Evolutionary conservation across 30 jellyfish, hydroid and myxozoan genomes (phyloP).

Genomic region (Aurelia sp.): DNA sequence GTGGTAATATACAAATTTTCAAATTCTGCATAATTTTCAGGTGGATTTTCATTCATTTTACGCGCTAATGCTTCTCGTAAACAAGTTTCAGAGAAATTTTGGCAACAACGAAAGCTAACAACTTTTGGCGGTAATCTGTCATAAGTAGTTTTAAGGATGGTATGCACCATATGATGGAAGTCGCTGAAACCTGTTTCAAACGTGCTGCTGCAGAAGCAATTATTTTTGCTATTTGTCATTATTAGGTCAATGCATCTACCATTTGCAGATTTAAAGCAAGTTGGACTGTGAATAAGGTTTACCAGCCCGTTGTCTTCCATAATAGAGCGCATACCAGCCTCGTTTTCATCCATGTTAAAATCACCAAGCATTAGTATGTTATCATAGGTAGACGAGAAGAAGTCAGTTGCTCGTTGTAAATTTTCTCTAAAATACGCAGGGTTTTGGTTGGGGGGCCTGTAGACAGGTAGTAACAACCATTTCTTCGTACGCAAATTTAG

Average conservation of each 20-base stretch:
- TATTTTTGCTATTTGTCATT: conserved; percentile 12
- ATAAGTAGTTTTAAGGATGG: conserved; percentile 35
- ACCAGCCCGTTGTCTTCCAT: no score
- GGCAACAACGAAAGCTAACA: no score
- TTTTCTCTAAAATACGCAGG: conserved; percentile 11
- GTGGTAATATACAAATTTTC: neutral
- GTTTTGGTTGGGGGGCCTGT: conserved; percentile 4
- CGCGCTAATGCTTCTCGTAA: neutral
- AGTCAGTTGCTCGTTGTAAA: neutral
- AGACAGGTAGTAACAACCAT: neutral
- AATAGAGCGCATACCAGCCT: no score
- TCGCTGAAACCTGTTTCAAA: conserved; percentile 32
- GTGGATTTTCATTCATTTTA: neutral
- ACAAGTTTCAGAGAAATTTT: no score
- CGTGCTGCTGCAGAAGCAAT: neutral
- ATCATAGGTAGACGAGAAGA: neutral
- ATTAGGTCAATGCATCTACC: conserved; percentile 21
- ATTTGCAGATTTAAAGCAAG: neutral
- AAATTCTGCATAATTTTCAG: conserved; percentile 15
- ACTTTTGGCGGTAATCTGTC: no score
- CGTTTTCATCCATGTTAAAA: no score
- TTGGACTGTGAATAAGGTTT: neutral
- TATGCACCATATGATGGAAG: conserved; percentile 38
- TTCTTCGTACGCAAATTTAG: no score
- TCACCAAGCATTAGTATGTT: no score